Evolutionary conservation across 2,888 invertebrate genomes (phyloP), one percentile per base, ranked within the genome.

Genomic region (Polietes domitor): DNA sequence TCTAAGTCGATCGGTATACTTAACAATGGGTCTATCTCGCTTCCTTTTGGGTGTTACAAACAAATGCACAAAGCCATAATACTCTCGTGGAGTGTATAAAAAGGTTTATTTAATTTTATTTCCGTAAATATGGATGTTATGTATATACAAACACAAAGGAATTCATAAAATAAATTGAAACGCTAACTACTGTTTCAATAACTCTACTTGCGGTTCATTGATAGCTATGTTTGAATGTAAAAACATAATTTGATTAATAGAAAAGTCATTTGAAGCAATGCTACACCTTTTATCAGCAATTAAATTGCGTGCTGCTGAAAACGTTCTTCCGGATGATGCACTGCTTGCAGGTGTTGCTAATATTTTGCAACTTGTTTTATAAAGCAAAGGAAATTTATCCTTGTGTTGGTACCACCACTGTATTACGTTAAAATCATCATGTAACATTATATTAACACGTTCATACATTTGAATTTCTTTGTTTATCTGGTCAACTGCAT

Each of bases 391-490:
- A 65, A 80, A 85, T 37, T 74, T 21, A 24, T 10, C 6, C 28
- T 26, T 28, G 32, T 74, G 65, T 21, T n/a, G n/a, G 10, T 80
- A n/a, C 80, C 80, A 80, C 80, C 80, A 80, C 12, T 71, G 50
- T 15, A 80, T 24, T 19, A 75, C n/a, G 55, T 84, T 72, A 43
- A 84, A 84, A 55, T 71, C 55, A 24, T 80, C 70, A 41, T 72
- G 17, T n/a, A 71, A 47, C 0, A 41, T 9, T 0, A 79, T 26
- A 43, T 75, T 61, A 10, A 58, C 47, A n/a, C 37, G 50, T 32
- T 81, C 81, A 63, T 84, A 81, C 17, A 65, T n/a, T 9, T 41
- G 32, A 10, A 85, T 72, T 78, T 85, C 84, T 19, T 72, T 65
- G 5, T 41, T 37, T 10, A 80, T 72, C 41, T 53, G 61, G 15